Base-by-base conservation (phyloP, 2,797 vertebrate species). In the Clarias laeviceps region DNA sequence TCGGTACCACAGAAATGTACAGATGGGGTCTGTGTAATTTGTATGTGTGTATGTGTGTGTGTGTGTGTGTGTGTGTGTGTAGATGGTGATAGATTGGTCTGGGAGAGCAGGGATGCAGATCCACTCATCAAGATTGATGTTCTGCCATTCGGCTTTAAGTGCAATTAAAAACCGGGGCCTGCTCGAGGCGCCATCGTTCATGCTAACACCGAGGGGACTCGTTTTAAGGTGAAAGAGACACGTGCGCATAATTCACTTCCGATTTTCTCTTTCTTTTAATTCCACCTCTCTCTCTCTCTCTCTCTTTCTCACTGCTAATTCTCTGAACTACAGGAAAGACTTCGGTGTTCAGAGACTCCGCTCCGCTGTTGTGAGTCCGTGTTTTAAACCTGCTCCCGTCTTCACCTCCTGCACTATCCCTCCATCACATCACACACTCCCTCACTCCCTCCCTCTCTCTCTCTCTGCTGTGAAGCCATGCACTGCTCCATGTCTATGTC, bases 81-180 rank as follows among this genome's bases (percentile, higher is more conserved):
- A 92, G 90, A 94, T 94, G 92, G 94, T 95, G 95, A 96, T 96
- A 96, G 94, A 96, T 95, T 95, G 94, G 94, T 92, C 93, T 92
- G 93, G 94, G 94, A 95, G 93, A 94, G 92, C 93, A 90, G 91
- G 91, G 94, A 95, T 95, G 95, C 93, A 95, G 94, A 96, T 96
- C 95, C 93, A 95, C 95, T 96, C 95, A 95, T 96, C 94, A 96
- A 95, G 95, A 96, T 96, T 96, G 95, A 96, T 96, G 95, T 95
- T 95, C 93, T 95, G 95, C 94, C 94, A 95, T 95, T 95, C 92
- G 92, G 94, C 95, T 95, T 95, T 96, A 95, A 96, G 95, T 95
- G 95, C 95, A 96, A 96, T 96, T 96, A 96, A 96, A 92, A 96
- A 95, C 90, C 91, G 93, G 92, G 93, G 91, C 93, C 93, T 92